Evolutionary conservation across 2,888 invertebrate species (phyloP).

Genomic region (Drosophila birchii): DNA sequence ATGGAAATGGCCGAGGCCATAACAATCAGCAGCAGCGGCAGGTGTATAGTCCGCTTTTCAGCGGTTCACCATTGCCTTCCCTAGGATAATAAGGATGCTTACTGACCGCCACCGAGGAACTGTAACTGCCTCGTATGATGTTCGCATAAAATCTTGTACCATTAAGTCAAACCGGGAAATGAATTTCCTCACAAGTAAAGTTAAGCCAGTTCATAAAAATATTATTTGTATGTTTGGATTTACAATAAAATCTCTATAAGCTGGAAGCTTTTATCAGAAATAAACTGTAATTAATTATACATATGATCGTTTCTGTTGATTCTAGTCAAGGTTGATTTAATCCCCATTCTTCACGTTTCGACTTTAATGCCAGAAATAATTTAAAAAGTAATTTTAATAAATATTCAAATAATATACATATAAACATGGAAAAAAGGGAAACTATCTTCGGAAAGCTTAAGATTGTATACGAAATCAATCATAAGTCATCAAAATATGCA

Average conservation of each 20-base stretch:
- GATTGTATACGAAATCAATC: too few relatives aligned
- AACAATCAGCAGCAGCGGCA: conserved; percentile 48
- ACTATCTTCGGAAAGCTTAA: too few relatives aligned
- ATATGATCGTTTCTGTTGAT: not conserved
- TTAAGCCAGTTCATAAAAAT: not conserved
- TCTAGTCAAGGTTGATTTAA: not conserved
- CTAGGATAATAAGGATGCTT: conserved; percentile 17
- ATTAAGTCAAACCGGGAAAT: conserved; percentile 1
- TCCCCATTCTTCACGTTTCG: not conserved
- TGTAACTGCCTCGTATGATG: conserved; percentile 5
- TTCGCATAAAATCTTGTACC: conserved; percentile 6
- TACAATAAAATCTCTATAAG: not conserved
- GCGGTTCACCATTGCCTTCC: conserved; percentile 16
- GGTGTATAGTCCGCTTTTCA: conserved; percentile 32
- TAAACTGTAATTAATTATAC: not conserved
- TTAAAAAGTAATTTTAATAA: too few relatives aligned
- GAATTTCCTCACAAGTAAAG: not conserved
- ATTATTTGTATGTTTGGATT: not conserved
- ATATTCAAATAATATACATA: too few relatives aligned
- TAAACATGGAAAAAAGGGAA: too few relatives aligned
- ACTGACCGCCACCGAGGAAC: conserved; percentile 24
- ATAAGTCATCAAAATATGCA: too few relatives aligned
- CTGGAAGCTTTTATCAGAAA: not conserved
- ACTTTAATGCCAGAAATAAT: not conserved
- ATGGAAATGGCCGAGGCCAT: conserved; percentile 38